phyloP scores from a whole-genome alignment of 2,797 vertebrate species.

The Mallotus villosus region DNA sequence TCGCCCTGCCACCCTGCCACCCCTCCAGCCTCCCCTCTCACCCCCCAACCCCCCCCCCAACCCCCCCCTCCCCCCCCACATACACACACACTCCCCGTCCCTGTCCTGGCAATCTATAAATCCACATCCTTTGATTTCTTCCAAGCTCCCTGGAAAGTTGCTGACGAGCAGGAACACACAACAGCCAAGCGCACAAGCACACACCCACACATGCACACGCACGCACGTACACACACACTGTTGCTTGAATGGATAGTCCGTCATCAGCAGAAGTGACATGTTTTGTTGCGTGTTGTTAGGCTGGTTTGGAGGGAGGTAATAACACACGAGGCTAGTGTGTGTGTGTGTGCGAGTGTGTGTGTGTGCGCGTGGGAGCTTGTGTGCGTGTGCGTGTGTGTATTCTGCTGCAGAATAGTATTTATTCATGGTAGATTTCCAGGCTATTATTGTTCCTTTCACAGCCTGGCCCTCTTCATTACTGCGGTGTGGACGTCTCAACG shows the following conservation, averaged over 20 bases:
- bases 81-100: background rate
- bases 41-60: too few species aligned
- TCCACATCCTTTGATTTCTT: conserved; percentile 30
- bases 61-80: background rate
- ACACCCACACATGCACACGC: background rate
- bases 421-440: background rate
- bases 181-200: background rate
- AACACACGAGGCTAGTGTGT: background rate
- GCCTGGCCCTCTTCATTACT: background rate
- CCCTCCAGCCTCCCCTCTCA: background rate
- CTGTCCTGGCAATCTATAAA: conserved; percentile 30
- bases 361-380: too few species aligned
- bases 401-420: background rate
- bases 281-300: conserved; percentile 27
- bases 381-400: background rate
- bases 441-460: background rate
- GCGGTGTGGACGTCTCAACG: background rate
- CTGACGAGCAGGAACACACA: conserved; percentile 28
- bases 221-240: conserved; percentile 1
- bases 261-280: conserved; percentile 33
- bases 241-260: conserved; percentile 18
- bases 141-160: conserved; percentile 28
- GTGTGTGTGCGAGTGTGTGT: background rate
- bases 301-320: conserved; percentile 19
- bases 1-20: conserved; percentile 14